Conservation (phyloP, 1,140 invertebrate species). For the Lasioglossum baleicum region DNA sequence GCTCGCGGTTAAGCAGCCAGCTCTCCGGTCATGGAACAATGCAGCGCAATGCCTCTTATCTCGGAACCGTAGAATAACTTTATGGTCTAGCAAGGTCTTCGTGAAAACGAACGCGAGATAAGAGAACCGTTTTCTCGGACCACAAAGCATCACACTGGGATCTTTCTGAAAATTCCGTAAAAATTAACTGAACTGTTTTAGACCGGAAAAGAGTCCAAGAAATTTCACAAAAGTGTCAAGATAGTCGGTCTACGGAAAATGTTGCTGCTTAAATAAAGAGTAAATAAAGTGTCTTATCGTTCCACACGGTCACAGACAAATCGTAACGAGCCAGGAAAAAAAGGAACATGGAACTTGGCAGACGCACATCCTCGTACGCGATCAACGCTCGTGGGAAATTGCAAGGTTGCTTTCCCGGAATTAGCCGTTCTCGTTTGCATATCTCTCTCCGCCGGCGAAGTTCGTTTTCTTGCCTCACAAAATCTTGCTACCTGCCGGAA, state of each 20-base stretch:
- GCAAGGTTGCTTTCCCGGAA: neutral
- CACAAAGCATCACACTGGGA: too few relatives aligned
- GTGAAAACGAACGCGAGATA: constrained; percentile 8
- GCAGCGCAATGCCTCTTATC: constrained; percentile 18
- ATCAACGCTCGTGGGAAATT: constrained; percentile 8
- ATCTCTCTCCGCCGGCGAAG: neutral
- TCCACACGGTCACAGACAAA: neutral
- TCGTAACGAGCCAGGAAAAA: neutral
- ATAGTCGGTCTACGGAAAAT: too few relatives aligned
- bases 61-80: constrained; percentile 23
- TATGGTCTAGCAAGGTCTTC: neutral
- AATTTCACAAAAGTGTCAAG: too few relatives aligned
- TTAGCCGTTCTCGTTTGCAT: neutral
- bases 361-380: neutral
- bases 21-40: neutral
- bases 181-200: too few relatives aligned
- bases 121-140: neutral
- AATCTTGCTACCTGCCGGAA: neutral
- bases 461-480: neutral
- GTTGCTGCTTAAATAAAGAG: constrained; percentile 22
- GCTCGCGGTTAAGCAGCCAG: constrained; percentile 13
- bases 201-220: too few relatives aligned
- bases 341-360: neutral
- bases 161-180: too few relatives aligned
- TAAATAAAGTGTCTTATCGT: constrained; percentile 12